phyloP scores from a whole-genome alignment of 2,797 vertebrate species.

The Halcyon leucocephala region DNA sequence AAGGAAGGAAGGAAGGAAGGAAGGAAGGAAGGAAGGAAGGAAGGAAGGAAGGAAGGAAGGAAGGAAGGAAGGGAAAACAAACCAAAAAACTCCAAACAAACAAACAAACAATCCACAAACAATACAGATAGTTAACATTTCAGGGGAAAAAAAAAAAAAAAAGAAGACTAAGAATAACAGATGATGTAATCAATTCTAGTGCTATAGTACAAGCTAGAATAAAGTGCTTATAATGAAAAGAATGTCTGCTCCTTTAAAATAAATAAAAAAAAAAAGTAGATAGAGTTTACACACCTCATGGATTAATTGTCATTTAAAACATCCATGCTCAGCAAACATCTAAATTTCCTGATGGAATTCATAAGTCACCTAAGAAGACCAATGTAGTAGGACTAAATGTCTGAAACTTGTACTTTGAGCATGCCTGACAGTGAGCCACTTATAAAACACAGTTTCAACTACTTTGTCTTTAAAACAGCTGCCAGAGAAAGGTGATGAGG shows the following conservation, averaged over 20 bases:
- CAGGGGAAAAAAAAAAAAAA: not conserved
- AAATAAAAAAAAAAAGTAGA: not conserved
- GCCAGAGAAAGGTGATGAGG: not conserved
- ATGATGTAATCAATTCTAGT: not conserved
- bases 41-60: too few species aligned
- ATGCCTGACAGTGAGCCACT: not conserved
- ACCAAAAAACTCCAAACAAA: not conserved
- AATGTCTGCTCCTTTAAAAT: not conserved
- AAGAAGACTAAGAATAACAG: not conserved
- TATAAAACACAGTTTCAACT: not conserved
- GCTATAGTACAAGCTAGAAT: not conserved
- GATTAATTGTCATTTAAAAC: not conserved
- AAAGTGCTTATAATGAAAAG: fast-evolving
- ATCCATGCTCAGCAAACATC: not conserved
- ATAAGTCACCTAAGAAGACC: not conserved
- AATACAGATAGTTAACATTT: not conserved
- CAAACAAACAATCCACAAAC: too few species aligned
- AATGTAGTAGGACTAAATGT: not conserved
- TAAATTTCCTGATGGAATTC: not conserved
- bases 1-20: too few species aligned
- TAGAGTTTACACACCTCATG: not conserved
- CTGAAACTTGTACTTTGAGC: not conserved
- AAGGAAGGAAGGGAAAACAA: too few species aligned
- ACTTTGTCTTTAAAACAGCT: not conserved
- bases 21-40: too few species aligned